Conservation (phyloP, 2,888 invertebrate genomes). For the Trichopria drosophilae region DNA sequence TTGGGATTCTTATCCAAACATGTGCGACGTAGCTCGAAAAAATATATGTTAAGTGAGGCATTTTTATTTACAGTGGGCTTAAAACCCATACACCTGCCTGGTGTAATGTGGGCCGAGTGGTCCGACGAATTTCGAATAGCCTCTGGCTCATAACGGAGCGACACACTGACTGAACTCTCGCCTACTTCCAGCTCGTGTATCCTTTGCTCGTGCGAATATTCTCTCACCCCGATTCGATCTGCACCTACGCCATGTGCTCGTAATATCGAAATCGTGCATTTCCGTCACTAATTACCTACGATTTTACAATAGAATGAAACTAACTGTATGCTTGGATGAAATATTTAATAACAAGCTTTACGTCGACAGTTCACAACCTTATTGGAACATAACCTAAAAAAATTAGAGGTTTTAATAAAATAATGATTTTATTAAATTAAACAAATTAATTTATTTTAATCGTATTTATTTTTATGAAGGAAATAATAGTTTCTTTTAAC, state of each 20-base stretch:
- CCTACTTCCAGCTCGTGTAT: slow-evolving; percentile 27
- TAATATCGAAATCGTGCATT: too few relatives aligned
- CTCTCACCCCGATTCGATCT: too few relatives aligned
- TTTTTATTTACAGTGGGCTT: too few relatives aligned
- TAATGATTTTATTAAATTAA: not conserved
- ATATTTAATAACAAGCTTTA: not conserved
- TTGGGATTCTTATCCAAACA: slow-evolving; percentile 4
- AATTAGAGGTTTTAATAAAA: not conserved
- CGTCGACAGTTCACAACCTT: not conserved
- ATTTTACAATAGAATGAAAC: too few relatives aligned
- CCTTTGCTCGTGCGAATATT: too few relatives aligned
- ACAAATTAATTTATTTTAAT: not conserved
- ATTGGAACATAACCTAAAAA: not conserved
- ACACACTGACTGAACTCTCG: slow-evolving; percentile 49
- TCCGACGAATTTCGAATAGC: slow-evolving; percentile 52
- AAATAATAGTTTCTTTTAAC: not conserved
- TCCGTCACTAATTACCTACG: too few relatives aligned
- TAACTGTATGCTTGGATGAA: too few relatives aligned
- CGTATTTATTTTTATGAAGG: not conserved
- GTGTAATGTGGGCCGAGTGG: slow-evolving; percentile 44
- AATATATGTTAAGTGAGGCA: not conserved
- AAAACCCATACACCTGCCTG: too few relatives aligned
- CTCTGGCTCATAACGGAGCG: slow-evolving; percentile 55
- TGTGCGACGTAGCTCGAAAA: slow-evolving; percentile 18
- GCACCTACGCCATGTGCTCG: too few relatives aligned